Evolutionary conservation across 2,113 vertebrate genomes (phyloP).

Genomic region (Cephalopholis sonnerati): DNA sequence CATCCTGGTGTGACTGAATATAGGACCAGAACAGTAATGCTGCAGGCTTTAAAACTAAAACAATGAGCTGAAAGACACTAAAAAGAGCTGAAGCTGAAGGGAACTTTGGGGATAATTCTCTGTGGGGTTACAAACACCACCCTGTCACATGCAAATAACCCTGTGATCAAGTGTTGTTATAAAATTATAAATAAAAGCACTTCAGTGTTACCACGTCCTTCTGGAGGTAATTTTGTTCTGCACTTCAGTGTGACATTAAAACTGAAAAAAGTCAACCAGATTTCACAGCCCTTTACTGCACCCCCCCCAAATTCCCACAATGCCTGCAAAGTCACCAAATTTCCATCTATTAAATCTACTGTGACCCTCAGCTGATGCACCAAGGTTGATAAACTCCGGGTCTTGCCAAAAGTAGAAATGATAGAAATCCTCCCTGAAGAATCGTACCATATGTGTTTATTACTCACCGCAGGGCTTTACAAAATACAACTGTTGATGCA

Average conservation of each 20-base stretch:
- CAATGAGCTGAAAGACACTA: neutral
- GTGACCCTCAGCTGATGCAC: neutral
- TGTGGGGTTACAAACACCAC: neutral
- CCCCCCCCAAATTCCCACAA: neutral
- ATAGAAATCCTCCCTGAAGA: neutral
- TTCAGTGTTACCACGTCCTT: neutral
- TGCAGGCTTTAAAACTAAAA: neutral
- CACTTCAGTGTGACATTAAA: neutral
- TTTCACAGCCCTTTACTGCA: neutral
- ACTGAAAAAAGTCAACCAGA: neutral
- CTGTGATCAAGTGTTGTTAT: neutral
- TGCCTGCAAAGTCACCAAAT: constrained; percentile 14
- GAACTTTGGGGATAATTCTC: too few relatives aligned
- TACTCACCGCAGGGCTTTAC: constrained; percentile 16
- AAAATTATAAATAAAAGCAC: neutral
- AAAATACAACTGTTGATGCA: constrained; percentile 66
- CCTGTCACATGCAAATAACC: neutral
- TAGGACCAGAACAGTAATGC: neutral
- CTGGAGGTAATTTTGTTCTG: neutral
- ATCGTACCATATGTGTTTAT: neutral
- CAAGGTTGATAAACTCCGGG: constrained; percentile 17
- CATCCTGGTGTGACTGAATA: too few relatives aligned
- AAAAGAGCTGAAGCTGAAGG: neutral
- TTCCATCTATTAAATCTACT: neutral
- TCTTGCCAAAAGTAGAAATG: neutral